phyloP scores from a whole-genome alignment of 1,140 invertebrate genomes.

The Aphis gossypii region DNA sequence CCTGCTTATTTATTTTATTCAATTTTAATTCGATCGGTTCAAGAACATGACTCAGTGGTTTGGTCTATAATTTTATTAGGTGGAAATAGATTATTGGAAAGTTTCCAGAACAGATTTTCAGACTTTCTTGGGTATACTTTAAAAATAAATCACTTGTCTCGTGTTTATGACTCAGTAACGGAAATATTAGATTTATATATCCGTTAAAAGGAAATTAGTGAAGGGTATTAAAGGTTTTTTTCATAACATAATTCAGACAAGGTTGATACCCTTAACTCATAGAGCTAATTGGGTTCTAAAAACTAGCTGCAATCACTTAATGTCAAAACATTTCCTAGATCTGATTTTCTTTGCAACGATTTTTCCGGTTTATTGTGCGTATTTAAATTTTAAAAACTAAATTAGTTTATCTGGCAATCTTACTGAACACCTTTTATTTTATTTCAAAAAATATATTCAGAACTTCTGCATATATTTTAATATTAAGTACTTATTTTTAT shows the following conservation, averaged over 20 bases:
- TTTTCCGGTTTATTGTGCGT: not conserved
- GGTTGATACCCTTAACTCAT: not conserved
- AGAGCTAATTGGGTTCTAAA: not conserved
- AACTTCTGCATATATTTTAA: not conserved
- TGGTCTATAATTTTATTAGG: not conserved
- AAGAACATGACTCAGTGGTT: not conserved
- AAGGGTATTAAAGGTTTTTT: not conserved
- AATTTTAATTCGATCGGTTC: not conserved
- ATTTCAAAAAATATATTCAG: not conserved
- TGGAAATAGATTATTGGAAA: slow-evolving; percentile 12
- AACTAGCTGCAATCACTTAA: not conserved
- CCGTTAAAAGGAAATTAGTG: not conserved
- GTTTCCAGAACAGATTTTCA: not conserved
- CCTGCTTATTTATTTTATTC: not conserved
- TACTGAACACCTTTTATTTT: not conserved
- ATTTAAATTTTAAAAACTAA: not conserved
- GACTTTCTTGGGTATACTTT: not conserved
- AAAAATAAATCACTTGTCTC: not conserved
- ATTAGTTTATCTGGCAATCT: not conserved
- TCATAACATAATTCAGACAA: not conserved
- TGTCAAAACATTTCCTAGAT: not conserved
- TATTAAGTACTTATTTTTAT: not conserved
- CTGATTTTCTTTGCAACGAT: not conserved
- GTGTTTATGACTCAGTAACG: not conserved
- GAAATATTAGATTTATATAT: not conserved